These are phyloP conservation scores for Merodon equestris DNA, from an alignment of 2,888 invertebrate genomes.

Conservation along the genomic window DNA sequence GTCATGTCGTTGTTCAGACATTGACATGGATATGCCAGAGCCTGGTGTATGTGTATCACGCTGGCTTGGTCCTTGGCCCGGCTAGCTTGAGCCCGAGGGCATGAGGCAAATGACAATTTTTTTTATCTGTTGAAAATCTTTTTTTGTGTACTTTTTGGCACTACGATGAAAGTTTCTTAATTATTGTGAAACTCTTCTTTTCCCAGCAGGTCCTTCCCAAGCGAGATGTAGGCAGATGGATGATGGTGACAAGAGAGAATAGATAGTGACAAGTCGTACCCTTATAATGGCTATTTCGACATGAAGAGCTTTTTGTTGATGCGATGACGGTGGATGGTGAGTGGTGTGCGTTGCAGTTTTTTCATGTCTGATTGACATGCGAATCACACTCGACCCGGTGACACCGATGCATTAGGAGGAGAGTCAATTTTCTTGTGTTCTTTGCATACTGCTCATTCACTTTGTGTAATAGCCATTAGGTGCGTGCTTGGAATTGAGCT, in stretches of 20 bases:
- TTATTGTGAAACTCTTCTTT: constrained; percentile 54
- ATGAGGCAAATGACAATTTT: constrained; percentile 17
- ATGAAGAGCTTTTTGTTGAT: background rate
- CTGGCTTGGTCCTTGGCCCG: constrained; percentile 6
- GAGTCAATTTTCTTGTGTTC: too few relatives aligned
- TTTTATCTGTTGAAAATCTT: constrained; percentile 55
- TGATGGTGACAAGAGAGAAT: background rate
- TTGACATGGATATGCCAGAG: constrained; percentile 17
- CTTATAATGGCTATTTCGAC: background rate
- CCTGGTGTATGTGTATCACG: too few relatives aligned
- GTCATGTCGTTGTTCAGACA: constrained; percentile 43
- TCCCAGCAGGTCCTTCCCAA: constrained; percentile 11
- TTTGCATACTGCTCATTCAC: too few relatives aligned
- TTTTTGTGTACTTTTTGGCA: constrained; percentile 41
- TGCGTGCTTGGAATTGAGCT: too few relatives aligned
- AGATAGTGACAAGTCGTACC: background rate
- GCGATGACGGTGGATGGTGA: background rate
- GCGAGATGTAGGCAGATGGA: constrained; percentile 24
- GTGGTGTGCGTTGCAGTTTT: constrained; percentile 12
- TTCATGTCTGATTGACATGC: constrained; percentile 36
- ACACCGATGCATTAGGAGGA: constrained; percentile 3
- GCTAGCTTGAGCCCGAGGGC: constrained; percentile 10
- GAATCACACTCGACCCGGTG: constrained; percentile 39
- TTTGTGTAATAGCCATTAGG: too few relatives aligned
- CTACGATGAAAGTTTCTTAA: constrained; percentile 56